A percentile compares a stretch with the other conserved stretches of the same genome.
Conservation (phyloP, 1,140 invertebrate species). For the Elysia chlorotica region DNA sequence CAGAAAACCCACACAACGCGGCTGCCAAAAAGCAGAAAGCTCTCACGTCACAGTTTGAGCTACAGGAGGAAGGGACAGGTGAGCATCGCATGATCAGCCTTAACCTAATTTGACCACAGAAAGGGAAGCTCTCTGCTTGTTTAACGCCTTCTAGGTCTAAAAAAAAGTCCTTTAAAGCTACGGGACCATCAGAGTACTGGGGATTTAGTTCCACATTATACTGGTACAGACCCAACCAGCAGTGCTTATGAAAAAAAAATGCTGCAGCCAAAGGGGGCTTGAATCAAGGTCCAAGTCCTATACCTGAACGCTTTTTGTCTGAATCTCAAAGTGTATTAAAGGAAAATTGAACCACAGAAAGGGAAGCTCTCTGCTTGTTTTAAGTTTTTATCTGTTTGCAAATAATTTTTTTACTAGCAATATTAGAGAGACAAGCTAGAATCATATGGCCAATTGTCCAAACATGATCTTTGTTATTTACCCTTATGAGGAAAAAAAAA, state of each 20-base stretch:
- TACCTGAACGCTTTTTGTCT: too few relatives aligned
- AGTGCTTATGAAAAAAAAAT: too few relatives aligned
- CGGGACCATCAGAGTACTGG: too few relatives aligned
- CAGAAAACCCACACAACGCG: constrained; percentile 66
- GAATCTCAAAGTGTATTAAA: neutral
- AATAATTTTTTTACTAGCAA: neutral
- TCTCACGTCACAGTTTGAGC: constrained; percentile 14
- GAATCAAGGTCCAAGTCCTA: too few relatives aligned
- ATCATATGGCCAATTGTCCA: too few relatives aligned
- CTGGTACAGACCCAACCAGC: too few relatives aligned
- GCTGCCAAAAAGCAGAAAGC: constrained; percentile 19
- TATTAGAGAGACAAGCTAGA: too few relatives aligned
- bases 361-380: neutral
- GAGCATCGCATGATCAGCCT: neutral
- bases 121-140: neutral
- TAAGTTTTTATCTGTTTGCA: neutral
- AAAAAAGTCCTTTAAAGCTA: neutral
- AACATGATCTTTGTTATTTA: neutral
- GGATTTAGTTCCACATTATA: too few relatives aligned
- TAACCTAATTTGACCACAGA: neutral
- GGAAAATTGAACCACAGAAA: neutral
- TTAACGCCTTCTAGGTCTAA: neutral
- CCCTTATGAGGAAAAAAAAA: neutral
- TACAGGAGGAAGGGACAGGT: constrained; percentile 27
- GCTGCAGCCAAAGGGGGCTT: too few relatives aligned